A percentile compares a stretch with the other conserved stretches of the same genome.
Evolutionary conservation across 2,113 vertebrate species (phyloP).

Genomic region (Silurus glanis): DNA sequence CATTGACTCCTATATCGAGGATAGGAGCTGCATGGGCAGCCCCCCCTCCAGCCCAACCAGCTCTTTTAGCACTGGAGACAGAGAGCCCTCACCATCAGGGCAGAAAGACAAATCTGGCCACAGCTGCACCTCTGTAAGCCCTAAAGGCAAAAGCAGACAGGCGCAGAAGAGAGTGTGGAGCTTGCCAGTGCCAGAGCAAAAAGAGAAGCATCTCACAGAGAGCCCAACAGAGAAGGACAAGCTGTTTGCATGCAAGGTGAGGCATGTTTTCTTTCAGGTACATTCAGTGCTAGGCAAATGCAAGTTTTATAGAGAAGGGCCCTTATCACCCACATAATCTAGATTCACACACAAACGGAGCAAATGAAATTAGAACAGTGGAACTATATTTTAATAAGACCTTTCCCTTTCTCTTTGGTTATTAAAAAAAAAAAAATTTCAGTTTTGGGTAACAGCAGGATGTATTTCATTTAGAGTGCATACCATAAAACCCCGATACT

Average conservation of each 20-base stretch:
- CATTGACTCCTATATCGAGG: constrained; percentile 50
- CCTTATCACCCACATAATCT: constrained; percentile 35
- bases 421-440: constrained; percentile 29
- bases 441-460: not conserved
- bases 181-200: constrained; percentile 51
- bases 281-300: constrained; percentile 11
- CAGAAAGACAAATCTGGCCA: constrained; percentile 38
- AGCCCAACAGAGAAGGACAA: constrained; percentile 59
- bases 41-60: constrained; percentile 55
- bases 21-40: constrained; percentile 52
- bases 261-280: constrained; percentile 34
- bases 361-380: not conserved
- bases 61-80: constrained; percentile 46
- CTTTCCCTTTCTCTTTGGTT: constrained; percentile 16
- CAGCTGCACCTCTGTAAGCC: constrained; percentile 47
- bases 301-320: constrained; percentile 43
- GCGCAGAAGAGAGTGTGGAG: constrained; percentile 66
- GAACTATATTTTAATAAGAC: constrained; percentile 32
- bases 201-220: constrained; percentile 59
- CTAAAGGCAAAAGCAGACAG: constrained; percentile 54
- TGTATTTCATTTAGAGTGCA: not conserved
- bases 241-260: constrained; percentile 73
- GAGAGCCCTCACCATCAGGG: constrained; percentile 57
- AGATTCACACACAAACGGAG: constrained; percentile 6
- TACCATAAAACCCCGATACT: not conserved